A percentile compares a stretch with the other conserved stretches of the same genome.
These are phyloP conservation scores for Zygaena filipendulae DNA, from an alignment of 2,888 invertebrate genomes.

Conservation along the genomic window DNA sequence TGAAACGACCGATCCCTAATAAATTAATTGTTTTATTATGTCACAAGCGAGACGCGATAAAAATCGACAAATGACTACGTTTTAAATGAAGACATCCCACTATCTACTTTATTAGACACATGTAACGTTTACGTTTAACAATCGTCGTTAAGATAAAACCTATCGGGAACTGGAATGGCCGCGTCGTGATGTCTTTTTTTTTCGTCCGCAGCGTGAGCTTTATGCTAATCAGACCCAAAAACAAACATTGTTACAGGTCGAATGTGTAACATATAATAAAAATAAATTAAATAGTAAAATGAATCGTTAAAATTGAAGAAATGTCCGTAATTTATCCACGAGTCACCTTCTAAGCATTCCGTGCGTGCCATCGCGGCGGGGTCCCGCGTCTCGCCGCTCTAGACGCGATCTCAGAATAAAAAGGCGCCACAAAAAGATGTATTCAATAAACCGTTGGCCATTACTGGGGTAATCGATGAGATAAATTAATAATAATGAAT, in stretches of 20 bases:
- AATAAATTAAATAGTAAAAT: constrained; percentile 69
- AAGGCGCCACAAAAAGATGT: constrained; percentile 67
- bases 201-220: constrained; percentile 50
- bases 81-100: constrained; percentile 62
- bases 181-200: constrained; percentile 36
- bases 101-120: constrained; percentile 56
- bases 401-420: constrained; percentile 61
- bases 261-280: constrained; percentile 68
- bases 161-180: constrained; percentile 52
- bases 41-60: constrained; percentile 51
- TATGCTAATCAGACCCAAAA: constrained; percentile 66
- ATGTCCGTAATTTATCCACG: constrained; percentile 66
- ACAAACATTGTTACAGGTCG: constrained; percentile 66
- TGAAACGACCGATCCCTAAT: constrained; percentile 45
- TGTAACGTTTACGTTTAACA: constrained; percentile 39
- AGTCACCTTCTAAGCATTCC: constrained; percentile 68
- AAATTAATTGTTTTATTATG: constrained; percentile 67
- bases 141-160: constrained; percentile 45
- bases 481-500: constrained; percentile 64
- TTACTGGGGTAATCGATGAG: constrained; percentile 63
- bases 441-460: constrained; percentile 64
- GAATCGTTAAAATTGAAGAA: constrained; percentile 68
- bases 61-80: constrained; percentile 51
- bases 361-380: constrained; percentile 62
- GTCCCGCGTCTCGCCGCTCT: constrained; percentile 43